A percentile compares a stretch with the other conserved stretches of the same genome.
Evolutionary conservation across 92 coral and sea anemone genomes (phyloP).

Genomic region (Zoanthus gigantus): DNA sequence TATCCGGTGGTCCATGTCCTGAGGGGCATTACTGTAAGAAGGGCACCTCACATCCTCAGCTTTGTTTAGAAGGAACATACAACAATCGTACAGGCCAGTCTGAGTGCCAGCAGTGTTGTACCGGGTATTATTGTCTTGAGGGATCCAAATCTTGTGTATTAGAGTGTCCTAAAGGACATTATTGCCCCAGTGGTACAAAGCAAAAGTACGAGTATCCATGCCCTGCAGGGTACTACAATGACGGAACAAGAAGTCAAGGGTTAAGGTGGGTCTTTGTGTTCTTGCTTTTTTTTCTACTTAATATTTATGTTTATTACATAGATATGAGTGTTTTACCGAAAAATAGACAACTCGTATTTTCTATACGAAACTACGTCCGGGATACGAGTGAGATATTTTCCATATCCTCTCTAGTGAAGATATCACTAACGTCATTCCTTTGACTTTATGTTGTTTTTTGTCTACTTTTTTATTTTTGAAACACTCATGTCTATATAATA

Average conservation of each 20-base stretch:
- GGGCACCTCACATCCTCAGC: slow-evolving; percentile 91
- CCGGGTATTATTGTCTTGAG: slow-evolving; percentile 90
- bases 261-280: slow-evolving; percentile 60
- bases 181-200: slow-evolving; percentile 87
- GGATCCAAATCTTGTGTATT: slow-evolving; percentile 81
- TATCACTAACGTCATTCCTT: too few relatives aligned
- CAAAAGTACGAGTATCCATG: slow-evolving; percentile 83
- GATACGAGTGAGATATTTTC: too few relatives aligned
- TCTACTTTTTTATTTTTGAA: too few relatives aligned
- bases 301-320: too few relatives aligned
- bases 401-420: too few relatives aligned
- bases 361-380: too few relatives aligned
- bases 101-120: slow-evolving; percentile 82
- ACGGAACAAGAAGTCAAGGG: slow-evolving; percentile 76
- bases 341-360: too few relatives aligned
- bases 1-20: slow-evolving; percentile 99
- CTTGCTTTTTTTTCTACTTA: background rate
- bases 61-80: slow-evolving; percentile 88
- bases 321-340: too few relatives aligned
- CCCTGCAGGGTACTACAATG: slow-evolving; percentile 90
- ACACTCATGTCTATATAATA: too few relatives aligned
- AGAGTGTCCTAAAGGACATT: slow-evolving; percentile 92
- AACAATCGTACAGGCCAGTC: slow-evolving; percentile 97
- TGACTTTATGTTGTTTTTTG: too few relatives aligned
- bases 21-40: slow-evolving; percentile 88